Evolutionary conservation across 2,888 invertebrate species (phyloP).

Genomic region (Phlogophora meticulosa): DNA sequence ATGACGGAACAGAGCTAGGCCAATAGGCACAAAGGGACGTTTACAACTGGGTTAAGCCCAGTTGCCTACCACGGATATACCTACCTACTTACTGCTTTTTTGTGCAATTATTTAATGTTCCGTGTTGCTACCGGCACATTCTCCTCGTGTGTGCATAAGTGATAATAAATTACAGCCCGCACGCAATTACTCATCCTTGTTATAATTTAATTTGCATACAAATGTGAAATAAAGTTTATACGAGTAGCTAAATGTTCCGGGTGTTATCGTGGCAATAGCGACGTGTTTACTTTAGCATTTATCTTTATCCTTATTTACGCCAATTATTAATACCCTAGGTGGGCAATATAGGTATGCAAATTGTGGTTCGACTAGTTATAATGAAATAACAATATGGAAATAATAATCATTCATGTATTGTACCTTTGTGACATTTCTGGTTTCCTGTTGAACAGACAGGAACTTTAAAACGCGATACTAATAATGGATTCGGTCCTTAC

Average conservation of each 20-base stretch:
- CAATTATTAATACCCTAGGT: background rate
- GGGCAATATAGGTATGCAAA: background rate
- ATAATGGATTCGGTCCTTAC: background rate
- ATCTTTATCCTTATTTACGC: slow-evolving; percentile 38
- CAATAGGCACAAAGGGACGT: too few species aligned
- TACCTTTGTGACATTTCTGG: slow-evolving; percentile 1
- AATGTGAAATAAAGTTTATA: slow-evolving; percentile 33
- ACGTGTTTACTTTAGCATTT: slow-evolving; percentile 9
- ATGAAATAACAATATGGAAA: background rate
- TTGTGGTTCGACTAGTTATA: background rate
- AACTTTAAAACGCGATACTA: background rate
- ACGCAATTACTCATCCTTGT: slow-evolving; percentile 48
- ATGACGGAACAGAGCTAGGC: too few species aligned
- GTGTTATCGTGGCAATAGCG: background rate
- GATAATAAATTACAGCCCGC: slow-evolving; percentile 40
- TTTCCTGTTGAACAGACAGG: slow-evolving; percentile 14
- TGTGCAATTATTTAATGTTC: slow-evolving; percentile 12
- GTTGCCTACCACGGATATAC: too few species aligned
- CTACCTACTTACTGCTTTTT: too few species aligned
- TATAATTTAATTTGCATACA: slow-evolving; percentile 53
- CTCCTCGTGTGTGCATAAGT: slow-evolving; percentile 2
- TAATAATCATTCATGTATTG: slow-evolving; percentile 6
- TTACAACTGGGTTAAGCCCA: too few species aligned
- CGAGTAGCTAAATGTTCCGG: slow-evolving; percentile 31
- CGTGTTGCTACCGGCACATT: slow-evolving; percentile 20